Evolutionary conservation across 2,113 vertebrate genomes (phyloP).

Genomic region (Chionomys nivalis): DNA sequence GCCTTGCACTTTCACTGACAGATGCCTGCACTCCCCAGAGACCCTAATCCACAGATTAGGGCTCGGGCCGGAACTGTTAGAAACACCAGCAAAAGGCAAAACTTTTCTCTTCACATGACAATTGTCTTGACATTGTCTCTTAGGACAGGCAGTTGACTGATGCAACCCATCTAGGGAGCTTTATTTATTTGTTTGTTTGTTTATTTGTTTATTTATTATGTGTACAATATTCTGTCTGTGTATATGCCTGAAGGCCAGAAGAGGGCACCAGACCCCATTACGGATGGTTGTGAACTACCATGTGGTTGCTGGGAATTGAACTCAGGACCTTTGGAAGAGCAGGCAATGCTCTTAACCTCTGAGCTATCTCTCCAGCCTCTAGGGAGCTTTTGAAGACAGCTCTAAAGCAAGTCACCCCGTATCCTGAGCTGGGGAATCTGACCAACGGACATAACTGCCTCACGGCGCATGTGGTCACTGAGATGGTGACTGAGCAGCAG

Average conservation of each 20-base stretch:
- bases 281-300: too few relatives aligned
- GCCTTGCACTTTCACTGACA: background rate
- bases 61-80: background rate
- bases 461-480: background rate
- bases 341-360: too few relatives aligned
- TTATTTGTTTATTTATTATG: too few relatives aligned
- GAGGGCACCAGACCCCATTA: too few relatives aligned
- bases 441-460: background rate
- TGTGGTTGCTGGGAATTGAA: too few relatives aligned
- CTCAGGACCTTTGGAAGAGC: too few relatives aligned
- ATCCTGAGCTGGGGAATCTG: background rate
- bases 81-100: background rate
- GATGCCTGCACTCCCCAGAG: background rate
- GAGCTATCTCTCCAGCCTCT: too few relatives aligned
- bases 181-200: too few relatives aligned
- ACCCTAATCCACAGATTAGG: background rate
- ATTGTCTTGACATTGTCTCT: background rate
- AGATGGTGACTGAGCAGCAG: background rate
- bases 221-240: too few relatives aligned
- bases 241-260: too few relatives aligned
- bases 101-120: background rate
- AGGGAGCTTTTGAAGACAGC: background rate
- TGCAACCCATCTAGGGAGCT: background rate
- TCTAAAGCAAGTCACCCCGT: background rate
- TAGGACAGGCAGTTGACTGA: background rate